Evolutionary conservation across 2,888 invertebrate species (phyloP), one percentile per base, ranked within the genome.

Genomic region (Terebella lapidaria): DNA sequence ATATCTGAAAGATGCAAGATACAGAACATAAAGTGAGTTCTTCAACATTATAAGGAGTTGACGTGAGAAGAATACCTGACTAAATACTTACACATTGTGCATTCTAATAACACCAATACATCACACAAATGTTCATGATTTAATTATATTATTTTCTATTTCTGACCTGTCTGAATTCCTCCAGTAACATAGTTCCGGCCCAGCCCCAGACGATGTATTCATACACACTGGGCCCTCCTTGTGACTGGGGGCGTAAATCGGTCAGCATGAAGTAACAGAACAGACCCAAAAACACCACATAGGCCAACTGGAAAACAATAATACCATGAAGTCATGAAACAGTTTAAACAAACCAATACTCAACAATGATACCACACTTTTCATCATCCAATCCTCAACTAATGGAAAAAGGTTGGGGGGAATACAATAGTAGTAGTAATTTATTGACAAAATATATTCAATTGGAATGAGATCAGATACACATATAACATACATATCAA

Each of bases 91-190:
- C n/a, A n/a, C 42, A 15, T 10, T 10, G n/a, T 35, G 42, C 42
- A 15, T 15, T 35, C 42, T 35, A 35, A 35, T 10, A 35, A 35
- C n/a, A 35, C 10, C 42, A 35, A 35, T 35, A 35, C 42, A 35
- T 10, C 10, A 35, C 42, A 35, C 42, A 15, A 35, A 15, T 35
- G 10, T 10, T n/a, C n/a, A 35, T 35, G 10, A 35, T 35, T n/a
- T n/a, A 35, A 35, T 15, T 15, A 15, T n/a, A 10, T n/a, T n/a
- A n/a, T n/a, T n/a, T n/a, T n/a, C n/a, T 35, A 15, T 15, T 35
- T 15, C 42, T 35, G 42, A 79, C 79, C 74, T 80, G 79, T 67
- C 80, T 60, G 5, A 74, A 15, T 62, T 80, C 79, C 57, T 80
- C 80, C 4, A 75, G 45, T 18, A 72, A 59, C 70, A 78, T 69